Conservation (phyloP, 1,140 invertebrate genomes). For the Pararge aegeria region DNA sequence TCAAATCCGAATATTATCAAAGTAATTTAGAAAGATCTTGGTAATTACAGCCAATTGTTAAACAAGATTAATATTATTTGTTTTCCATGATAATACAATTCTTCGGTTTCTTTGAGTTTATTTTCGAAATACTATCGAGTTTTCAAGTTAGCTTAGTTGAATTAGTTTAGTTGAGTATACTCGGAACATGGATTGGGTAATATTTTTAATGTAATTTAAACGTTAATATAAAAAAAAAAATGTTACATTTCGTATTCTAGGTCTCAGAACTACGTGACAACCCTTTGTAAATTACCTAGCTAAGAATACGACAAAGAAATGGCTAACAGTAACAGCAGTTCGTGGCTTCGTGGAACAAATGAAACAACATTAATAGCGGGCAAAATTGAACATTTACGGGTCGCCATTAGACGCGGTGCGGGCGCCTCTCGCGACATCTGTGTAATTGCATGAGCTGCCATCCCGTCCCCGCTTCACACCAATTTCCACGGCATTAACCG, state of each 20-base stretch:
- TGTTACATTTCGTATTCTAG: background rate
- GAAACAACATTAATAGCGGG: constrained; percentile 42
- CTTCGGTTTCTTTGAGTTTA: no score
- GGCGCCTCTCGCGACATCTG: constrained; percentile 50
- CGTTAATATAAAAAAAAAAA: background rate
- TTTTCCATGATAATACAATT: no score
- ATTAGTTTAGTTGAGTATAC: no score
- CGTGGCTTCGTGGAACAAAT: constrained; percentile 29
- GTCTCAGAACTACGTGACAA: background rate
- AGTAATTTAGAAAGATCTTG: constrained; percentile 23
- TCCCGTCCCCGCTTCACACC: constrained; percentile 54
- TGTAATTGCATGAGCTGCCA: constrained; percentile 65
- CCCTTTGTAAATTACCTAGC: background rate
- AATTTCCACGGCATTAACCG: constrained; percentile 68
- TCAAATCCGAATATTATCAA: constrained; percentile 19
- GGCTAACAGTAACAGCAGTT: background rate
- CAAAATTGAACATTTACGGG: constrained; percentile 57
- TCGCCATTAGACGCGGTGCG: constrained; percentile 44
- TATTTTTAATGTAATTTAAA: no score
- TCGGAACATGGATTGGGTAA: no score
- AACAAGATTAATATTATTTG: no score
- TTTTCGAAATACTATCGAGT: no score
- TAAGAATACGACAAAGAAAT: constrained; percentile 4
- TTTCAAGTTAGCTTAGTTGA: no score
- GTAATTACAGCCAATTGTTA: no score